These are phyloP conservation scores for Aegithalos caudatus DNA, from an alignment of 2,113 vertebrate genomes.

Conservation along the genomic window DNA sequence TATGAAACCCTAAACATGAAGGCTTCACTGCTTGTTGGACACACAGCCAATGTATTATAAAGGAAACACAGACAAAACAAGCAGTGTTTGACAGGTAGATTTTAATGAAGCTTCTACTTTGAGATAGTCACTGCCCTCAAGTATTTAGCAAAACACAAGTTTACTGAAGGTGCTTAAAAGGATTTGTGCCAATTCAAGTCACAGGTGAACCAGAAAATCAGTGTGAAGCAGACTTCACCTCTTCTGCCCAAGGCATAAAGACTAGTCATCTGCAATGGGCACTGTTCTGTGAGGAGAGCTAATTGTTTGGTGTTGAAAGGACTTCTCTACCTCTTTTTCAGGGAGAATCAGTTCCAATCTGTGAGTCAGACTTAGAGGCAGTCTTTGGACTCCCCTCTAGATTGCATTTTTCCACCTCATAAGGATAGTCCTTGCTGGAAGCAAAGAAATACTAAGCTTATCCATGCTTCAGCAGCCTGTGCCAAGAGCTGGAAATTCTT, in stretches of 20 bases:
- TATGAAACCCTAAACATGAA: fast-evolving
- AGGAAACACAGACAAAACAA: background rate
- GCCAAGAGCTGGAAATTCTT: background rate
- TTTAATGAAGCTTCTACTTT: background rate
- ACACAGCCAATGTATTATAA: background rate
- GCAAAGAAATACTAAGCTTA: background rate
- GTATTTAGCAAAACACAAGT: background rate
- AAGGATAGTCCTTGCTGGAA: background rate
- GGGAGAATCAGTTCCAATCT: background rate
- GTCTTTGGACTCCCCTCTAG: background rate
- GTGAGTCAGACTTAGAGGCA: background rate
- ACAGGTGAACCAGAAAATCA: background rate
- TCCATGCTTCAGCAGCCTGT: background rate
- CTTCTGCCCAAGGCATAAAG: background rate
- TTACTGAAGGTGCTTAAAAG: background rate
- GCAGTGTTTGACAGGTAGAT: background rate
- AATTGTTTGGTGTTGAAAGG: background rate
- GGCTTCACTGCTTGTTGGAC: background rate
- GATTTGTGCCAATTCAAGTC: background rate
- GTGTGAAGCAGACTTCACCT: background rate
- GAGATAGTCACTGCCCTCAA: background rate
- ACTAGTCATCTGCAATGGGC: background rate
- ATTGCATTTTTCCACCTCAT: background rate
- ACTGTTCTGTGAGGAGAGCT: background rate
- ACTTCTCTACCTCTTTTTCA: background rate